phyloP scores from a whole-genome alignment of 2,888 invertebrate genomes.

The Eristalis intricaria region DNA sequence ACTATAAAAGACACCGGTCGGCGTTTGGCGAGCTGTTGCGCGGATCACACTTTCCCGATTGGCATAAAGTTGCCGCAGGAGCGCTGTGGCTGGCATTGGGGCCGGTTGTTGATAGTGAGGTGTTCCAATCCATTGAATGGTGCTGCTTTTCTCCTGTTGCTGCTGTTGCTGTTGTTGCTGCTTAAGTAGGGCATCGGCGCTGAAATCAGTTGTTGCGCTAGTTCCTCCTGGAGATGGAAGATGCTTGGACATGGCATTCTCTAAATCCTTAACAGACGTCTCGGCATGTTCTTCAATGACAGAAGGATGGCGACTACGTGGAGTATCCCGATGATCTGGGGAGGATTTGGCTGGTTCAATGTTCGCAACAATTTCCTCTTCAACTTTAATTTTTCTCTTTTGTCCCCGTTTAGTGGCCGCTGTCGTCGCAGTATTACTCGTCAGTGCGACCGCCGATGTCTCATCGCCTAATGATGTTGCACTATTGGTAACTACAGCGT shows the following conservation, averaged over 20 bases:
- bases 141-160: slow-evolving; percentile 83
- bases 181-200: slow-evolving; percentile 91
- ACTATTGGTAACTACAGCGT: slow-evolving; percentile 73
- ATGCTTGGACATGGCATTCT: slow-evolving; percentile 98
- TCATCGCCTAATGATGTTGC: slow-evolving; percentile 62
- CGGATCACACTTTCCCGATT: slow-evolving; percentile 97
- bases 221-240: slow-evolving; percentile 84
- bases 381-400: slow-evolving; percentile 84
- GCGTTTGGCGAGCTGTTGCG: slow-evolving; percentile 86
- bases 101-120: slow-evolving; percentile 84
- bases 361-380: slow-evolving; percentile 81
- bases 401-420: slow-evolving; percentile 82
- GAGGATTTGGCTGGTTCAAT: slow-evolving; percentile 80
- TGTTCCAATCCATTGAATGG: slow-evolving; percentile 97
- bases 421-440: slow-evolving; percentile 72
- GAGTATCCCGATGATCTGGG: slow-evolving; percentile 81
- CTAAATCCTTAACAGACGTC: slow-evolving; percentile 88
- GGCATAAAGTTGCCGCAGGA: slow-evolving; percentile 94
- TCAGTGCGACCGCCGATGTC: slow-evolving; percentile 76
- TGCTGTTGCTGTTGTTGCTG: slow-evolving; percentile 82
- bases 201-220: slow-evolving; percentile 91
- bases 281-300: slow-evolving; percentile 80
- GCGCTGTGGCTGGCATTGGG: slow-evolving; percentile 92
- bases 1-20: slow-evolving; percentile 80
- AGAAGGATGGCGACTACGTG: slow-evolving; percentile 79